Conservation (phyloP, 64 coral and sea anemone genomes). For the Exaiptasia diaphana region DNA sequence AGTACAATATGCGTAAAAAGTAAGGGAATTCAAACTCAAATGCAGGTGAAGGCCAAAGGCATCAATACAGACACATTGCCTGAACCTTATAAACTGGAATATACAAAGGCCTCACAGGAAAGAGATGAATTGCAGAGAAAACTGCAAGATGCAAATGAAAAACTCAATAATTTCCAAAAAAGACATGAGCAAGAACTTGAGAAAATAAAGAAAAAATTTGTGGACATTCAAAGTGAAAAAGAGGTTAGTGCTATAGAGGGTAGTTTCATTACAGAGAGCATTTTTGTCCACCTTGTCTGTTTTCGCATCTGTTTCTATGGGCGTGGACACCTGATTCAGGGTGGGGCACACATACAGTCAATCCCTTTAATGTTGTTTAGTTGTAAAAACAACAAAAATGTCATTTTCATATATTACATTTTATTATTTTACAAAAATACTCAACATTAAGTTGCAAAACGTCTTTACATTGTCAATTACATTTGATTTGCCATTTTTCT, state of each 20-base stretch:
- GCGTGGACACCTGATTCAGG: too few relatives aligned
- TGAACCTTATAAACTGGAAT: slow-evolving; percentile 61
- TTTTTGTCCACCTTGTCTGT: too few relatives aligned
- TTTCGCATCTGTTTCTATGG: background rate
- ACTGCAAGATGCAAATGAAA: slow-evolving; percentile 52
- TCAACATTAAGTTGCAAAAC: too few relatives aligned
- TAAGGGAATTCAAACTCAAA: slow-evolving; percentile 74
- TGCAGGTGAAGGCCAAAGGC: slow-evolving; percentile 61
- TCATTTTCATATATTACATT: too few relatives aligned
- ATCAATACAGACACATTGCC: slow-evolving; percentile 55
- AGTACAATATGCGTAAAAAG: slow-evolving; percentile 46
- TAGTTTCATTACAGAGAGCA: background rate
- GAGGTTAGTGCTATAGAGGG: slow-evolving; percentile 50
- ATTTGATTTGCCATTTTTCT: too few relatives aligned
- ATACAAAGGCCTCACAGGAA: slow-evolving; percentile 40
- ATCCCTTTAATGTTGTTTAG: too few relatives aligned
- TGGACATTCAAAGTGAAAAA: slow-evolving; percentile 32
- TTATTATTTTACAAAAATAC: too few relatives aligned
- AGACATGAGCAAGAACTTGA: slow-evolving; percentile 59
- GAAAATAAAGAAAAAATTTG: slow-evolving; percentile 72
- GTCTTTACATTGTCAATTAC: too few relatives aligned
- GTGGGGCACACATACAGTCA: too few relatives aligned
- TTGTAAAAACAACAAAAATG: too few relatives aligned
- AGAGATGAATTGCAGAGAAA: slow-evolving; percentile 46
- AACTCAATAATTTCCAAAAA: slow-evolving; percentile 39